Percentiles rank a stretch among this genome's conserved stretches.
Conservation (phyloP, 2,113 vertebrate species). For the Tachysurus fulvidraco region DNA sequence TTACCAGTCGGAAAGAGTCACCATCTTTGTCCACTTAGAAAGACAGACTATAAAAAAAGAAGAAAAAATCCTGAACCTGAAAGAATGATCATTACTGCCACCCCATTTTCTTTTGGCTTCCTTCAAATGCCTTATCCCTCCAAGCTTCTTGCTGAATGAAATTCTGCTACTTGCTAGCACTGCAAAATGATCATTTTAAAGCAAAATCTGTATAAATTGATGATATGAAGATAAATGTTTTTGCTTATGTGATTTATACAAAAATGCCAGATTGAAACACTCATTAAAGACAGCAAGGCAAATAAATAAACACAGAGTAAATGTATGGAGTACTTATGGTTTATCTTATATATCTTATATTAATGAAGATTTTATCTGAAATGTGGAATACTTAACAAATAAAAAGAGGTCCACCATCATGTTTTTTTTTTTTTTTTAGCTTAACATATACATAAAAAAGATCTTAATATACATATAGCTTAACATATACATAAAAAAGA, state of each 20-base stretch:
- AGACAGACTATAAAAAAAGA: not conserved
- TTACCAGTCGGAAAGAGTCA: constrained; percentile 35
- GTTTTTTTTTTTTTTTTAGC: constrained; percentile 12
- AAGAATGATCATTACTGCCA: constrained; percentile 43
- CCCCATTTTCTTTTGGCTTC: not conserved
- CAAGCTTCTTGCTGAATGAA: constrained; percentile 69
- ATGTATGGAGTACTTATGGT: too few species aligned
- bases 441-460: too few species aligned
- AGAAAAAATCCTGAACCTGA: constrained; percentile 17
- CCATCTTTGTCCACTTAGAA: not conserved
- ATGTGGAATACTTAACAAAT: not conserved
- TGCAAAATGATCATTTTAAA: constrained; percentile 66
- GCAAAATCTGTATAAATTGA: constrained; percentile 61
- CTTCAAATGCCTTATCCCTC: constrained; percentile 24
- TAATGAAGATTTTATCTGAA: not conserved
- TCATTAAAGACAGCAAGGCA: not conserved
- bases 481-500: too few species aligned
- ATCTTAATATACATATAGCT: too few species aligned
- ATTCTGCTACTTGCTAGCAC: constrained; percentile 62
- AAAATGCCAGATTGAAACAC: constrained; percentile 37
- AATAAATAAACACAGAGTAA: not conserved
- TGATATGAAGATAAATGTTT: constrained; percentile 53
- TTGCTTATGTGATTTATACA: constrained; percentile 23
- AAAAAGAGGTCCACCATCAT: not conserved
- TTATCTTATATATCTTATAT: too few species aligned